A percentile compares a stretch with the other conserved stretches of the same genome.
These are phyloP conservation scores for Mylabris phalerata DNA, from an alignment of 1,140 invertebrate genomes.

Conservation along the genomic window DNA sequence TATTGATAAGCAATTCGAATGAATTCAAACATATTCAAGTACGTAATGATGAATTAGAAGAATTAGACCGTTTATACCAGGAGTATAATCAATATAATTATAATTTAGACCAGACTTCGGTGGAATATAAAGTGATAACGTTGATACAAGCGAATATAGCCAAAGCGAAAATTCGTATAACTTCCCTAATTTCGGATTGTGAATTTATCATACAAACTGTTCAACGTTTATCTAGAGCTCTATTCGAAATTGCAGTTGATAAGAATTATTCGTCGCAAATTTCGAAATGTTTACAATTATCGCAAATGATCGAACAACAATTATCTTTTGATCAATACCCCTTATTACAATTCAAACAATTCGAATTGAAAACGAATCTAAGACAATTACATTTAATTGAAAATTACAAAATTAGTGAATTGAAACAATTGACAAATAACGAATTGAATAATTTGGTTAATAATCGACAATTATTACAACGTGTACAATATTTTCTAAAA, in stretches of 20 bases:
- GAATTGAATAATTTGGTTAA: constrained; percentile 78
- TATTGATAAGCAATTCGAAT: constrained; percentile 82
- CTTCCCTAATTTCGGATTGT: constrained; percentile 89
- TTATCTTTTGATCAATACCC: constrained; percentile 85
- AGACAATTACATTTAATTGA: constrained; percentile 1
- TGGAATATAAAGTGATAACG: constrained; percentile 83
- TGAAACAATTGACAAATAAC: constrained; percentile 79
- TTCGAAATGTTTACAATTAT: constrained; percentile 68
- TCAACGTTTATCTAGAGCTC: constrained; percentile 77
- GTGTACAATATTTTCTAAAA: constrained; percentile 77
- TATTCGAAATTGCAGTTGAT: constrained; percentile 90
- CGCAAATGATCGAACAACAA: constrained; percentile 85
- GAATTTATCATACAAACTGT: constrained; percentile 62
- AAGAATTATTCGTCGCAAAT: constrained; percentile 87
- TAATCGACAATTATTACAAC: constrained; percentile 66
- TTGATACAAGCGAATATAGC: constrained; percentile 90
- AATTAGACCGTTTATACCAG: constrained; percentile 80
- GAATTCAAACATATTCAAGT: constrained; percentile 98
- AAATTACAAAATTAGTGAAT: constrained; percentile 63
- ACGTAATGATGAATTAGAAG: constrained; percentile 70
- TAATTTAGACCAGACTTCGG: constrained; percentile 24
- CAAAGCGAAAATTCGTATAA: constrained; percentile 67
- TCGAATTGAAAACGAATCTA: constrained; percentile 45
- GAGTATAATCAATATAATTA: constrained; percentile 30
- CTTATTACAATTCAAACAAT: constrained; percentile 75